phyloP scores from a whole-genome alignment of 2,888 invertebrate genomes.

The Axea sp. region DNA sequence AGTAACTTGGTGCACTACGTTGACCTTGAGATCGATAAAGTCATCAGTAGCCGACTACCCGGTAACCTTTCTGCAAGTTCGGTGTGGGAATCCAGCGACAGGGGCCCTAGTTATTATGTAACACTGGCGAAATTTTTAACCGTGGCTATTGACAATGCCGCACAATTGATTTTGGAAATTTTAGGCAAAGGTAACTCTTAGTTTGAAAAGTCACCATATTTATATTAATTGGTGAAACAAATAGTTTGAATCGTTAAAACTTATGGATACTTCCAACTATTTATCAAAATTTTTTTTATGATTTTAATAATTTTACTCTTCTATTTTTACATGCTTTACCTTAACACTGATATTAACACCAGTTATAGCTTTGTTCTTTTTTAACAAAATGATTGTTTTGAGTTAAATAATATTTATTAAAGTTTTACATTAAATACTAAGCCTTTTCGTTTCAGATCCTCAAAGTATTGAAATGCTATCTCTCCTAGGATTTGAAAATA shows the following conservation, averaged over 20 bases:
- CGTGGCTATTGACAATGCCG: conserved; percentile 66
- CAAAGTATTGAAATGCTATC: conserved; percentile 65
- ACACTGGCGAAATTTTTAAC: conserved; percentile 67
- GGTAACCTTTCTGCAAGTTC: conserved; percentile 62
- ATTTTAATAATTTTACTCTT: no score
- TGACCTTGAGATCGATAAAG: conserved; percentile 70
- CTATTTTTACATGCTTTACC: no score
- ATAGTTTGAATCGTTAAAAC: no score
- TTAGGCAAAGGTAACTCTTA: conserved; percentile 37
- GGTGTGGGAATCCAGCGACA: conserved; percentile 64
- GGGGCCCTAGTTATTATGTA: conserved; percentile 65
- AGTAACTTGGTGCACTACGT: conserved; percentile 66
- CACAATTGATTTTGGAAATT: conserved; percentile 53
- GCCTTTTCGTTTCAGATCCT: conserved; percentile 44
- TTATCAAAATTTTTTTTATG: no score
- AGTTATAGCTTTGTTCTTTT: no score
- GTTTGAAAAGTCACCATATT: no score
- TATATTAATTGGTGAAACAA: no score
- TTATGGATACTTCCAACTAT: no score
- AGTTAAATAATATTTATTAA: no score
- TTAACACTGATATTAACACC: no score
- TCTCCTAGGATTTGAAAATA: conserved; percentile 69
- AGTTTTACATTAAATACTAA: conserved; percentile 9
- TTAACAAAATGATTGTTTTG: no score
- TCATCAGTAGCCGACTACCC: conserved; percentile 58